Evolutionary conservation across 2,797 vertebrate genomes (phyloP).

Genomic region (Corythornis leucogaster): DNA sequence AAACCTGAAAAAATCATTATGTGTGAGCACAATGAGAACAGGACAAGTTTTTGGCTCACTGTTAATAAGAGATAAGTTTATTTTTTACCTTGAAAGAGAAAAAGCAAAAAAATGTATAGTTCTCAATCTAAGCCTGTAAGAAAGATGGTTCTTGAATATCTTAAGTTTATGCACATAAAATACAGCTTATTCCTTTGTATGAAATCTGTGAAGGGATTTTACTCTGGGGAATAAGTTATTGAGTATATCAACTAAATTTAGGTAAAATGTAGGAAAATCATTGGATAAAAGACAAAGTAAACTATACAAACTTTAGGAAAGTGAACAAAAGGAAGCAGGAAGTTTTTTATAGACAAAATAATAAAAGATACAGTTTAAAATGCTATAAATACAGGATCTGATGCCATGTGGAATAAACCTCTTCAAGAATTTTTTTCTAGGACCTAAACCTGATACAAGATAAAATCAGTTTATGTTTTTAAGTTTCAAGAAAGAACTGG

Average conservation of each 20-base stretch:
- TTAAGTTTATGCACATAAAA: not conserved
- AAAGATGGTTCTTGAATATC: not conserved
- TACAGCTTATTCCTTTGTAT: not conserved
- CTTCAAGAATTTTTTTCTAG: not conserved
- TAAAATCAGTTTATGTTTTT: not conserved
- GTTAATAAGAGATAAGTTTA: constrained; percentile 32
- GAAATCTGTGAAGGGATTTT: not conserved
- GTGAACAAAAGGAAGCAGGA: not conserved
- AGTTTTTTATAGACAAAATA: not conserved
- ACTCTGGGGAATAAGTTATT: not conserved
- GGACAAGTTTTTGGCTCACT: constrained; percentile 63
- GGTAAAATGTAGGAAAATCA: not conserved
- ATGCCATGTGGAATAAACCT: not conserved
- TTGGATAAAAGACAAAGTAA: not conserved
- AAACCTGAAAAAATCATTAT: constrained; percentile 66
- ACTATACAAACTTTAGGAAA: not conserved
- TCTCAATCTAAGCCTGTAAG: not conserved
- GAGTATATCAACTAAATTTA: not conserved
- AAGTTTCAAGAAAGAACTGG: not conserved
- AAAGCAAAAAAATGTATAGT: not conserved
- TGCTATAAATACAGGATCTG: not conserved
- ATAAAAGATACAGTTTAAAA: not conserved
- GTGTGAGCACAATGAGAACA: constrained; percentile 35
- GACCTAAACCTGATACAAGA: not conserved
- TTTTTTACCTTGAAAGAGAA: constrained; percentile 36